Evolutionary conservation across 2,113 vertebrate species (phyloP).

Genomic region (human (Homo sapiens)): DNA sequence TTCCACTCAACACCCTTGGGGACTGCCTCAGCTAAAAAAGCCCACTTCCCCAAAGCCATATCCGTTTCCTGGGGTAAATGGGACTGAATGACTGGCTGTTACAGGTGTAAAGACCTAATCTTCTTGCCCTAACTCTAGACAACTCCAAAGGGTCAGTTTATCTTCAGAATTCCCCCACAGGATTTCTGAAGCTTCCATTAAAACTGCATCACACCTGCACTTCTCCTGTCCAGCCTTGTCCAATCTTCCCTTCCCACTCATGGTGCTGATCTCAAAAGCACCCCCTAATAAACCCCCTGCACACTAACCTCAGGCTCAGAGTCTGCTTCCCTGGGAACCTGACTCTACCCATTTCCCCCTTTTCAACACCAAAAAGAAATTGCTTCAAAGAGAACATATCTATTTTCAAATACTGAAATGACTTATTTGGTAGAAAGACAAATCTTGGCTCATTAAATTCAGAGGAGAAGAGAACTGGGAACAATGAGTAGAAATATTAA

Average conservation of each 20-base stretch:
- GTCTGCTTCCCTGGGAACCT: not conserved
- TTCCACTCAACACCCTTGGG: not conserved
- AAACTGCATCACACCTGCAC: not conserved
- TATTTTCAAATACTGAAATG: constrained; percentile 36
- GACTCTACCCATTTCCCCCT: not conserved
- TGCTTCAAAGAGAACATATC: not conserved
- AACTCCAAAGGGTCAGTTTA: not conserved
- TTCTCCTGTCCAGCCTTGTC: not conserved
- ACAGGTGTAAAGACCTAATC: not conserved
- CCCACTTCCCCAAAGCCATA: not conserved
- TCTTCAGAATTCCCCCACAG: not conserved
- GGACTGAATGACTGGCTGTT: not conserved
- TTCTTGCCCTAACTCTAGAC: not conserved
- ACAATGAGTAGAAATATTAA: not conserved
- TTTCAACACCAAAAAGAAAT: not conserved
- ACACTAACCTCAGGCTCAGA: not conserved
- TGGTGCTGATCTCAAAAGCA: not conserved
- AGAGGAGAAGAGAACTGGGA: constrained; percentile 5
- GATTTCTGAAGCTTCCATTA: not conserved
- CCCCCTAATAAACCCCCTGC: not conserved
- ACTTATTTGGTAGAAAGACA: not conserved
- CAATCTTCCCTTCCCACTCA: not conserved
- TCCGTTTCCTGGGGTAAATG: not conserved
- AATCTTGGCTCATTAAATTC: not conserved
- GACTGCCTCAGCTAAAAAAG: not conserved